Base-by-base conservation (phyloP, 2,888 invertebrate species). In the Patella depressa region DNA sequence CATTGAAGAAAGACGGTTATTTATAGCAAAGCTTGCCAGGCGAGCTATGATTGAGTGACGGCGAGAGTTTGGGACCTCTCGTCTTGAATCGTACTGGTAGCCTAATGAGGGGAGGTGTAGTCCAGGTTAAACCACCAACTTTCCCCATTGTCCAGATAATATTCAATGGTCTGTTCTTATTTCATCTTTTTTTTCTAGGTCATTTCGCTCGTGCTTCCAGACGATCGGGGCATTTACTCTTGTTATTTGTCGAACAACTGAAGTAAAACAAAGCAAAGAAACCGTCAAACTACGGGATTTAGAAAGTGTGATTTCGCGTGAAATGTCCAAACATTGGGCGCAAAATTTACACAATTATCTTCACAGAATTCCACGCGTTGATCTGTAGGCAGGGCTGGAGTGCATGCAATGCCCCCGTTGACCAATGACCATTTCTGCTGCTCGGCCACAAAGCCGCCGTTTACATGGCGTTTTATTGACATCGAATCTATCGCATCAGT, bases 241-340 rank as follows among this genome's bases (percentile, higher is more conserved):
- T 55, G 45, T 59, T 76, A 71, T 76, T 76, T 76, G 72, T 53
- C 76, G n/a, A 76, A 72, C 76, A 72, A 76, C 71, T 71, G 34
- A 54, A 72, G 72, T 71, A 76, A 71, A 76, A 76, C 76, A 76
- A 72, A 57, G 45, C 57, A 59, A 71, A 55, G 72, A 72, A 57
- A 76, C 71, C 76, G 76, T 76, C 76, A 76, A 76, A 76, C 71
- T 72, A 57, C 65, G 71, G 71, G 76, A 76, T 76, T 76, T 72
- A 57, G 72, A 76, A 71, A 76, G 76, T 76, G 76, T 76, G 76
- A 76, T 76, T 76, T 76, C 76, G 76, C 71, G 72, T 76, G 71
- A 71, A 76, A 76, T 55, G 55, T 72, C 76, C 71, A 76, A 76
- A 76, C 76, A 76, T 76, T 72, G 53, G 45, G 57, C 34, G 71